phyloP scores from a whole-genome alignment of 2,888 invertebrate genomes.

The Megaustenia siamemsis region DNA sequence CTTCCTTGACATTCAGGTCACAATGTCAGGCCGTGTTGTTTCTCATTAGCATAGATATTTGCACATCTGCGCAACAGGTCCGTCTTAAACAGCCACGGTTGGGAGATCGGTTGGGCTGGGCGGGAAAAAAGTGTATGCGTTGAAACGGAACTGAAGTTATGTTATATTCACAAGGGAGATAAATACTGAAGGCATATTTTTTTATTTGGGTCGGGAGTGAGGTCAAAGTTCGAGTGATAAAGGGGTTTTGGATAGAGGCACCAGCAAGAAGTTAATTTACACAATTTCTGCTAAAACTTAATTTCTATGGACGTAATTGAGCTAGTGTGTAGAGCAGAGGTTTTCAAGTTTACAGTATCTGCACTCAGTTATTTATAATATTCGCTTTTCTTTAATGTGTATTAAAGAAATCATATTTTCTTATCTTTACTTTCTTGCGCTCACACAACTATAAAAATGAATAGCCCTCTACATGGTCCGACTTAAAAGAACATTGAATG shows the following conservation, averaged over 20 bases:
- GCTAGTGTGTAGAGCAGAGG: background rate
- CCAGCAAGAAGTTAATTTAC: too few relatives aligned
- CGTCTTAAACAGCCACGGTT: background rate
- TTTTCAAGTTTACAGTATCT: too few relatives aligned
- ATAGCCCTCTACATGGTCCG: too few relatives aligned
- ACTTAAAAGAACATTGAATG: too few relatives aligned
- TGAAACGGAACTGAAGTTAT: background rate
- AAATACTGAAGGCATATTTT: background rate
- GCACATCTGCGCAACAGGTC: conserved; percentile 45
- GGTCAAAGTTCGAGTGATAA: too few relatives aligned
- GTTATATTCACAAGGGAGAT: background rate
- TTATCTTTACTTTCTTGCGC: too few relatives aligned
- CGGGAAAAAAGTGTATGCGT: background rate
- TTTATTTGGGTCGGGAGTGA: background rate
- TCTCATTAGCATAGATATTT: conserved; percentile 46
- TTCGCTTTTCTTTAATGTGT: too few relatives aligned
- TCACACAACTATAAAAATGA: too few relatives aligned
- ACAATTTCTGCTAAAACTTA: background rate
- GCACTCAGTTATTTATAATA: too few relatives aligned
- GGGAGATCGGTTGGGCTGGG: background rate
- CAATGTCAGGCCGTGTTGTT: conserved; percentile 3
- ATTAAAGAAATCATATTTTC: too few relatives aligned
- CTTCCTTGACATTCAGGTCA: conserved; percentile 37
- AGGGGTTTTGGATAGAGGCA: background rate
- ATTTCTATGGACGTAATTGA: background rate